Conservation (phyloP, 23 tunicate species). For the Ciona savignyi region DNA sequence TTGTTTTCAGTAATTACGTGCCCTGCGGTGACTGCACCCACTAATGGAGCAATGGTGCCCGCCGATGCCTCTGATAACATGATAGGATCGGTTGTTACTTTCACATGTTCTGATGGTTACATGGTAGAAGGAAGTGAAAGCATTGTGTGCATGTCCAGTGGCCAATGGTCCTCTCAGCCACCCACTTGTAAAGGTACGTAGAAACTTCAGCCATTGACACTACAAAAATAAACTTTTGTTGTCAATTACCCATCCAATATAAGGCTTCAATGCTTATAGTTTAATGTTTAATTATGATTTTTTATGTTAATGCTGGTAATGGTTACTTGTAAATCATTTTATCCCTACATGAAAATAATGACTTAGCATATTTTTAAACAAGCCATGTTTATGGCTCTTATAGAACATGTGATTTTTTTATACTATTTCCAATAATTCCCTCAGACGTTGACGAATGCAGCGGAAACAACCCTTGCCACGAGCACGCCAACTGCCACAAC, state of each 20-base stretch:
- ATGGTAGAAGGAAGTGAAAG: constrained; percentile 7
- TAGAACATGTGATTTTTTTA: too few species aligned
- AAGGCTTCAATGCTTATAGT: too few species aligned
- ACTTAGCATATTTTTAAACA: too few species aligned
- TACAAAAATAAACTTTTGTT: too few species aligned
- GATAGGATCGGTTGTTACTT: background rate
- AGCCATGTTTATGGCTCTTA: too few species aligned
- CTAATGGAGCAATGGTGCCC: background rate
- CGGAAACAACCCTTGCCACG: background rate
- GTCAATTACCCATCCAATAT: too few species aligned
- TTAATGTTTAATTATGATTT: too few species aligned
- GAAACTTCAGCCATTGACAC: too few species aligned
- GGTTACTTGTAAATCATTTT: too few species aligned
- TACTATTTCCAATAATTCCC: too few species aligned
- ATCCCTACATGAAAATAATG: too few species aligned
- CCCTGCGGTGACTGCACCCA: background rate
- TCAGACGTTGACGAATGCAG: background rate
- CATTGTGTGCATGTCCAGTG: constrained; percentile 20
- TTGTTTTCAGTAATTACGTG: background rate
- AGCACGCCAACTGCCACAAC: background rate
- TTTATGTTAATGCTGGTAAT: too few species aligned
- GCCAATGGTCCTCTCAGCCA: constrained; percentile 25
- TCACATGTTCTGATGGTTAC: constrained; percentile 31
- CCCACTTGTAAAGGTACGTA: constrained; percentile 39
- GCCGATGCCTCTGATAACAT: background rate